These are phyloP conservation scores for Drosophila mauritiana DNA, from an alignment of 1,140 invertebrate genomes.

Conservation along the genomic window DNA sequence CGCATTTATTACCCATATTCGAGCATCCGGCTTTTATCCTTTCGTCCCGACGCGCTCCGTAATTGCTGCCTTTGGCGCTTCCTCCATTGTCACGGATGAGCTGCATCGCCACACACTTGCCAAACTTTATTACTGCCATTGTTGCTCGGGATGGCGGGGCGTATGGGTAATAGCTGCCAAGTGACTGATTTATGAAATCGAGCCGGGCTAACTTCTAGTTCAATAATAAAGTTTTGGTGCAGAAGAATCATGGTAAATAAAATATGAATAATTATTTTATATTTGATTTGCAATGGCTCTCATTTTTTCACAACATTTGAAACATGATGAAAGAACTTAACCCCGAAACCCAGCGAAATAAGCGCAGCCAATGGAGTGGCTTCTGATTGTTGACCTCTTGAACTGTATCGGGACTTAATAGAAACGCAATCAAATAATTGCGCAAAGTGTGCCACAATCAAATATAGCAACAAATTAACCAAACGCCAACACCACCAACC, in stretches of 20 bases:
- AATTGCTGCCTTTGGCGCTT: slow-evolving; percentile 64
- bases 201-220: background rate
- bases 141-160: slow-evolving; percentile 16
- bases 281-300: too few species aligned
- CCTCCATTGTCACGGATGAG: slow-evolving; percentile 40
- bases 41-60: slow-evolving; percentile 49
- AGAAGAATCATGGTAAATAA: too few species aligned
- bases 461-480: slow-evolving; percentile 80
- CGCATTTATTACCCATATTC: slow-evolving; percentile 79
- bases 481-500: slow-evolving; percentile 68
- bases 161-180: slow-evolving; percentile 18
- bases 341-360: slow-evolving; percentile 48
- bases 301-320: background rate
- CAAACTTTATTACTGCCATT: slow-evolving; percentile 57
- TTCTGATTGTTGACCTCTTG: slow-evolving; percentile 80
- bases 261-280: too few species aligned
- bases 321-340: slow-evolving; percentile 31
- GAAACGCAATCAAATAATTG: slow-evolving; percentile 83
- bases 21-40: slow-evolving; percentile 80
- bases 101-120: slow-evolving; percentile 1
- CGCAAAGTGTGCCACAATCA: slow-evolving; percentile 82
- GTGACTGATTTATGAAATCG: slow-evolving; percentile 3
- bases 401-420: slow-evolving; percentile 79
- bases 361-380: slow-evolving; percentile 53
- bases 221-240: too few species aligned